Evolutionary conservation across 2,888 invertebrate genomes (phyloP), one percentile per base, ranked within the genome.

Genomic region (Pogonocherus hispidulus): DNA sequence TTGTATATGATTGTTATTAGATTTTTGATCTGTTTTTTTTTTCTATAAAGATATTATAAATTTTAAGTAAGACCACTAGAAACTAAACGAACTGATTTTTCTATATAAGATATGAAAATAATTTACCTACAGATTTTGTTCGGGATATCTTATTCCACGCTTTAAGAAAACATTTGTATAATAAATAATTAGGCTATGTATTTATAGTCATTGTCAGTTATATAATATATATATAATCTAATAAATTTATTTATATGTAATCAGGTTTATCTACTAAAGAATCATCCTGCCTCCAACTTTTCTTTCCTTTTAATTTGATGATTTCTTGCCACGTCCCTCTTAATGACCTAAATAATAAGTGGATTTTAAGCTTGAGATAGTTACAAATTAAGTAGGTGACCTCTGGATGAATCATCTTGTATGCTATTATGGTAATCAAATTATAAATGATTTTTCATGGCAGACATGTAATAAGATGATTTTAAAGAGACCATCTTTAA

Each of bases 301-400:
- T 87, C 75, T 87, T 87, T 0, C 89, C 89, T 47, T 88, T 85
- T 47, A 89, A 85, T 72, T 88, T 87, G 3, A 90, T 88, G 78
- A 90, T 89, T 74, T 90, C 88, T 65, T 86, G 86, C 90, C 90
- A 90, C 0, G 87, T 86, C 19, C 88, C 88, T 80, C 88, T 87
- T 49, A 65, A 23, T 14, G 18, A 4, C 46, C 62, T 62, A 56
- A 57, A 63, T 54, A 54, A 59, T 16, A 27, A 35, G 20, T 54
- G 1, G n/a, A 19, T 47, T 37, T 23, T 23, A 23, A 23, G 23
- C 6, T 5, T n/a, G n/a, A n/a, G n/a, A n/a, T n/a, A n/a, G n/a
- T n/a, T n/a, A n/a, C n/a, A n/a, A n/a, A n/a, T n/a, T n/a, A n/a
- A n/a, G n/a, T n/a, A n/a, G n/a, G n/a, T n/a, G n/a, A n/a, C n/a